A percentile compares a stretch with the other conserved stretches of the same genome.
These are phyloP conservation scores for Disparrhopalites patrizii DNA, from an alignment of 2,888 invertebrate species.

Conservation along the genomic window DNA sequence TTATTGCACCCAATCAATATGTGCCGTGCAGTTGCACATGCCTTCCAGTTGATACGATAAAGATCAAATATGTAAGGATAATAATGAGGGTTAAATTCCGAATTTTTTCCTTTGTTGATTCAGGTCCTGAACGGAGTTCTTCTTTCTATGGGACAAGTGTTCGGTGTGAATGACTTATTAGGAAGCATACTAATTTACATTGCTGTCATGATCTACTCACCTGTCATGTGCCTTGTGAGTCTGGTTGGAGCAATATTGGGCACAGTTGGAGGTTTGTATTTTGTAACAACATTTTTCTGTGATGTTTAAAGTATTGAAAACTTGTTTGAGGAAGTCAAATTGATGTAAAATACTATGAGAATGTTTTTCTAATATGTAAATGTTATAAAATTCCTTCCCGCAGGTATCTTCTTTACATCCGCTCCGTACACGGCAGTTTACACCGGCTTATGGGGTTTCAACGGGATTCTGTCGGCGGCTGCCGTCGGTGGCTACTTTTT, in stretches of 20 bases:
- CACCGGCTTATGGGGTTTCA: conserved; percentile 54
- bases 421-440: conserved; percentile 50
- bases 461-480: conserved; percentile 52
- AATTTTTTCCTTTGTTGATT: conserved; percentile 22
- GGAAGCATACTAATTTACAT: conserved; percentile 52
- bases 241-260: conserved; percentile 52
- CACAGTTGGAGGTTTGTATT: conserved; percentile 52
- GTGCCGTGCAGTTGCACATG: too few species aligned
- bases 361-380: background rate
- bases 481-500: conserved; percentile 53
- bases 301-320: background rate
- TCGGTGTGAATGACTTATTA: conserved; percentile 51
- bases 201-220: conserved; percentile 53
- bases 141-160: conserved; percentile 53
- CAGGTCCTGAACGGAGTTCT: conserved; percentile 53
- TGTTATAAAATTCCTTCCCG: background rate
- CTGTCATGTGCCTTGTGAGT: conserved; percentile 51
- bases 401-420: conserved; percentile 37
- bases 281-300: conserved; percentile 40
- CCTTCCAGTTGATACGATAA: too few species aligned
- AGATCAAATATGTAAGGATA: background rate
- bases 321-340: background rate
- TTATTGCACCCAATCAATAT: too few species aligned
- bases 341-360: background rate
- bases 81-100: background rate